Evolutionary conservation across 2,113 vertebrate species (phyloP).

Genomic region (Chaetura pelagica): DNA sequence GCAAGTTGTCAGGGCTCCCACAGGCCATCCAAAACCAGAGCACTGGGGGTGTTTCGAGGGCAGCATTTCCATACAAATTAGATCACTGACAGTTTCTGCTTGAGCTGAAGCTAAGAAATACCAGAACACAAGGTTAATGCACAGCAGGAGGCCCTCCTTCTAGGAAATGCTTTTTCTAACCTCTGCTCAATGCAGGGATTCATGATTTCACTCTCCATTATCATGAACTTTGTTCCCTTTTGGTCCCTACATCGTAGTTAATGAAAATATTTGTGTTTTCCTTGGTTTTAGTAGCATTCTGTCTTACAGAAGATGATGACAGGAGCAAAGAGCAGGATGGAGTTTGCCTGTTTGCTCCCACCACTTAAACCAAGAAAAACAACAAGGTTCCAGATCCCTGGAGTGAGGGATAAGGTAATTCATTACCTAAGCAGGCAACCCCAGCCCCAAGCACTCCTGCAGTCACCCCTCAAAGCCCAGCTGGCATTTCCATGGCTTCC

Average conservation of each 20-base stretch:
- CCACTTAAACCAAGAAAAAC: neutral
- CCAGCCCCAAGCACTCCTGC: neutral
- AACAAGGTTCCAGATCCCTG: neutral
- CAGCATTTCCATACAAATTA: neutral
- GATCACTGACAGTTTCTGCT: neutral
- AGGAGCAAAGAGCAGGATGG: neutral
- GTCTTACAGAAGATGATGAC: rapidly evolving
- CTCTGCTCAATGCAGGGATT: neutral
- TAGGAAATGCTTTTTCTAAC: neutral
- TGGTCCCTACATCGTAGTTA: neutral
- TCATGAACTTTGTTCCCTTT: no score
- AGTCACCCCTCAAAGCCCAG: neutral
- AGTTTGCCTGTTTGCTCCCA: slow-evolving; percentile 21
- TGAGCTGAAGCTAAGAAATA: neutral
- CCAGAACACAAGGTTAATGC: neutral
- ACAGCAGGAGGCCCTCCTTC: neutral
- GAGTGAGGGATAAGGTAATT: neutral
- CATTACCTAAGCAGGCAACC: neutral
- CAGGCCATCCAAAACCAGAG: neutral
- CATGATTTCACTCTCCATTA: neutral
- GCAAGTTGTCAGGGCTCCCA: rapidly evolving
- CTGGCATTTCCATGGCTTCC: neutral
- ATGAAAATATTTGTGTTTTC: neutral
- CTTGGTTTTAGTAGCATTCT: neutral
- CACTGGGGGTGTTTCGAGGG: neutral